These are phyloP conservation scores for Acrobasis consociella DNA, from an alignment of 2,888 invertebrate genomes.

Conservation along the genomic window DNA sequence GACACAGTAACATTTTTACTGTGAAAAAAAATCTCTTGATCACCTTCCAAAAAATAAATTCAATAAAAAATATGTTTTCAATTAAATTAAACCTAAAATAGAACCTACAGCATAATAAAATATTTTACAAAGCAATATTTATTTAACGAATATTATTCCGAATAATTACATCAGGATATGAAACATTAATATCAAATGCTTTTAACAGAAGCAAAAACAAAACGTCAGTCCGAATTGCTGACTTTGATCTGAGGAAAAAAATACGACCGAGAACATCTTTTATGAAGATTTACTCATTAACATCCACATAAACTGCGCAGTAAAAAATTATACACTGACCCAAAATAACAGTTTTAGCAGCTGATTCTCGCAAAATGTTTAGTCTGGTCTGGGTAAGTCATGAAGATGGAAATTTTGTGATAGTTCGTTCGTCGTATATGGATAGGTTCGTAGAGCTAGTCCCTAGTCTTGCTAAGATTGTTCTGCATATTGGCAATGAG, in stretches of 20 bases:
- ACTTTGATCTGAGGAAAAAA: neutral
- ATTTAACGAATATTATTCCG: neutral
- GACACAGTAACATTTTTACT: too few species aligned
- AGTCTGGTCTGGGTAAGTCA: neutral
- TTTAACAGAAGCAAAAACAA: neutral
- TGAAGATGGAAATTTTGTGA: neutral
- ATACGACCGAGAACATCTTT: neutral
- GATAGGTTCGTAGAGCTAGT: neutral
- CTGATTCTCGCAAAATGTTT: neutral
- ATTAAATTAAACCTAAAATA: too few species aligned
- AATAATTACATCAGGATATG: neutral
- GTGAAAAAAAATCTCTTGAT: too few species aligned
- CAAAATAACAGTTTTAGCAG: neutral
- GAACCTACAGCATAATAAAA: too few species aligned
- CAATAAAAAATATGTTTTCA: too few species aligned
- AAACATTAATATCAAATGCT: neutral
- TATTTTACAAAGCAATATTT: neutral
- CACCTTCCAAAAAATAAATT: too few species aligned
- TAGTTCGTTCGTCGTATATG: neutral
- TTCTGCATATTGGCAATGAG: too few species aligned
- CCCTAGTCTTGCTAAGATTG: too few species aligned
- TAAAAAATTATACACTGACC: neutral
- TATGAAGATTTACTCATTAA: constrained; percentile 1
- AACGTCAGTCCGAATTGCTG: neutral
- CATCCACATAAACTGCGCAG: neutral